phyloP scores from a whole-genome alignment of 2,888 invertebrate species.

The Fragum whitleyi region DNA sequence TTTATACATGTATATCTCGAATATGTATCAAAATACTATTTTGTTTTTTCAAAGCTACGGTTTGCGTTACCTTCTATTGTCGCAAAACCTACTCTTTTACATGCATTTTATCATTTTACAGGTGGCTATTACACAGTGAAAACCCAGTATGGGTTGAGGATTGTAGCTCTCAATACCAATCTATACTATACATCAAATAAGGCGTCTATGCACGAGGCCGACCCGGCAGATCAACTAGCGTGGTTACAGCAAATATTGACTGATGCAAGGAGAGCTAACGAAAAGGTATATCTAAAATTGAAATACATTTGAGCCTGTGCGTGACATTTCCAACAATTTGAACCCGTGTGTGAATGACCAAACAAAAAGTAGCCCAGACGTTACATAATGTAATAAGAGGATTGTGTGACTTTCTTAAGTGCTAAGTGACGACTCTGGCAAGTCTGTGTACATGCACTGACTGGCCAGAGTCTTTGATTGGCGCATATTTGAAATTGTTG shows the following conservation, averaged over 20 bases:
- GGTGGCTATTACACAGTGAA: slow-evolving; percentile 97
- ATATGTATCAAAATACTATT: too few species aligned
- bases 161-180: slow-evolving; percentile 95
- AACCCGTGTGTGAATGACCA: not conserved
- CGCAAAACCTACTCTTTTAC: too few species aligned
- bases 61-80: too few species aligned
- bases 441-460: too few species aligned
- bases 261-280: slow-evolving; percentile 90
- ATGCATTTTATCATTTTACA: too few species aligned
- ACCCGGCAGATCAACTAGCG: slow-evolving; percentile 92
- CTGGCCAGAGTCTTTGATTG: too few species aligned
- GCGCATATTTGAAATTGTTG: too few species aligned
- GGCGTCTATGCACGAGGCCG: slow-evolving; percentile 85
- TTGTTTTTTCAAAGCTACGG: too few species aligned
- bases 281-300: slow-evolving; percentile 88
- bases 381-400: too few species aligned
- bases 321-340: too few species aligned
- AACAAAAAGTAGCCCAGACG: not conserved
- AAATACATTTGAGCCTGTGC: too few species aligned
- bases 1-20: too few species aligned
- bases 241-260: slow-evolving; percentile 92
- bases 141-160: slow-evolving; percentile 91
- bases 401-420: not conserved
- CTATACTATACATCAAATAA: slow-evolving; percentile 88
- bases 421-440: not conserved